These are phyloP conservation scores for Harmothoe impar DNA, from an alignment of 2,888 invertebrate genomes.

Conservation along the genomic window DNA sequence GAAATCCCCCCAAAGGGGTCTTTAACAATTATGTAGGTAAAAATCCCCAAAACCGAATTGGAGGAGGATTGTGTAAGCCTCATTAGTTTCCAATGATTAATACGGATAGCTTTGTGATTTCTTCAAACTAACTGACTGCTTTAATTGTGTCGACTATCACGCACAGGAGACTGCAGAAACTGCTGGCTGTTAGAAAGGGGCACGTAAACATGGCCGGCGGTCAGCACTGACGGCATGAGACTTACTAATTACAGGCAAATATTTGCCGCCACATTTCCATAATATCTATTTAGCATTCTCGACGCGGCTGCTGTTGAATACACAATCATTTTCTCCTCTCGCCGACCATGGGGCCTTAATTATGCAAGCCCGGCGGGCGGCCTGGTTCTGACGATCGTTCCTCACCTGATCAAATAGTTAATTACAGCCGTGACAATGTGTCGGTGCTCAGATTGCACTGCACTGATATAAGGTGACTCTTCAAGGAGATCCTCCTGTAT, in stretches of 20 bases:
- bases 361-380: constrained; percentile 32
- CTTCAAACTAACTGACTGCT: neutral
- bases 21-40: constrained; percentile 26
- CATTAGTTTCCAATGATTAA: constrained; percentile 45
- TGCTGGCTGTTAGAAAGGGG: neutral
- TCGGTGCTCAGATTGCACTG: neutral
- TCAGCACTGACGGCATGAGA: neutral
- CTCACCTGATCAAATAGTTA: constrained; percentile 56
- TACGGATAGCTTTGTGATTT: constrained; percentile 50
- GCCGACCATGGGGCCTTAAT: neutral
- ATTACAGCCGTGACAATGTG: constrained; percentile 31
- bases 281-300: constrained; percentile 58
- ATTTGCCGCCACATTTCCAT: constrained; percentile 51
- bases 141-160: constrained; percentile 28
- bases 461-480: too few relatives aligned
- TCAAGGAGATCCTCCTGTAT: too few relatives aligned
- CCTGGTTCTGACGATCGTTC: neutral
- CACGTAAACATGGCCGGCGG: constrained; percentile 44
- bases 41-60: constrained; percentile 14
- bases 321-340: constrained; percentile 50
- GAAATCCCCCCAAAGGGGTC: neutral
- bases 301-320: constrained; percentile 40
- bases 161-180: neutral
- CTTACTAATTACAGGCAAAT: constrained; percentile 59
- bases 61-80: constrained; percentile 1